Conservation (phyloP, 2,797 vertebrate genomes). For the Chaenodraco wilsoni region DNA sequence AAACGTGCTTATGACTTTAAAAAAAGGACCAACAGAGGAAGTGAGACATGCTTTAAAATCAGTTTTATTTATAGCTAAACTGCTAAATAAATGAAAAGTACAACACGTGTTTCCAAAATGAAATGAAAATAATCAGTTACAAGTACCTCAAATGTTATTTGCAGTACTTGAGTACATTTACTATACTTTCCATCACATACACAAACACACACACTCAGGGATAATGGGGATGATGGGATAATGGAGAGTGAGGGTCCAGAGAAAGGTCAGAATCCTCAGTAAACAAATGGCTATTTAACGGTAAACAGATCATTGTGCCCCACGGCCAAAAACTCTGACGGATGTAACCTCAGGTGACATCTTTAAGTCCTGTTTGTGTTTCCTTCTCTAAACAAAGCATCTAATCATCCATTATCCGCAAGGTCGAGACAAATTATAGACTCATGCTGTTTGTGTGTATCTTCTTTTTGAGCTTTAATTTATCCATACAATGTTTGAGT, state of each 20-base stretch:
- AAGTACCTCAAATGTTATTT: no score
- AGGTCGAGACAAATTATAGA: background rate
- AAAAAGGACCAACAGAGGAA: slow-evolving; percentile 57
- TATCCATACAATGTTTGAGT: background rate
- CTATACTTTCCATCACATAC: background rate
- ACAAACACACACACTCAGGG: background rate
- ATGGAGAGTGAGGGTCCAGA: slow-evolving; percentile 51
- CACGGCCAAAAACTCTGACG: slow-evolving; percentile 25
- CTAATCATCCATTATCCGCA: slow-evolving; percentile 18
- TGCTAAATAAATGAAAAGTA: no score
- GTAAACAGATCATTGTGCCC: slow-evolving; percentile 68
- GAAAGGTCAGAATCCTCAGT: slow-evolving; percentile 66
- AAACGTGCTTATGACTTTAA: slow-evolving; percentile 21
- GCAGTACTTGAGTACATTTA: no score
- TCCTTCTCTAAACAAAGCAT: slow-evolving; percentile 40
- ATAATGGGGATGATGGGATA: slow-evolving; percentile 21
- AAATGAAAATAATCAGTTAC: no score
- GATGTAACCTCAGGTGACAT: slow-evolving; percentile 59
- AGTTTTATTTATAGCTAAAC: slow-evolving; percentile 54
- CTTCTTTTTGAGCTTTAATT: background rate
- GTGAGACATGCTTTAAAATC: slow-evolving; percentile 65
- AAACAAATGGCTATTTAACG: slow-evolving; percentile 74
- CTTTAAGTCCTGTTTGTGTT: slow-evolving; percentile 33
- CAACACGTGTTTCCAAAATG: no score
- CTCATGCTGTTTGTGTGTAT: background rate